phyloP scores from a whole-genome alignment of 64 coral and sea anemone species.

The Dendronephthya gigantea region DNA sequence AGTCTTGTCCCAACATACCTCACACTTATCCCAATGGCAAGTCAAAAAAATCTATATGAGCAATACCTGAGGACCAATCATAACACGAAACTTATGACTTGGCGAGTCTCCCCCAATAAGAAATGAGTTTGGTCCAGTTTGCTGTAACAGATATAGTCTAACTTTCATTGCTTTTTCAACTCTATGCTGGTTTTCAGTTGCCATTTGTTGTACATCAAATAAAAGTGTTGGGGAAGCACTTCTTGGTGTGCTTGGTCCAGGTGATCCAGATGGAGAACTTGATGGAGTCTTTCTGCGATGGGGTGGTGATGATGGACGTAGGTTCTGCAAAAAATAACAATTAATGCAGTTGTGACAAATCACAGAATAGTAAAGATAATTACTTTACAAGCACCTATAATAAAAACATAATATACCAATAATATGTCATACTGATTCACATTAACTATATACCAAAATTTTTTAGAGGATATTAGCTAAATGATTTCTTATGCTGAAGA shows the following conservation, averaged over 20 bases:
- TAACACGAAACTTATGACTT: slow-evolving; percentile 89
- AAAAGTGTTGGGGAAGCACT: background rate
- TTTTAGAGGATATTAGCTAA: too few relatives aligned
- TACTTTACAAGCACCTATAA: background rate
- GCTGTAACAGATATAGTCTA: slow-evolving; percentile 80
- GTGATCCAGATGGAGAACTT: background rate
- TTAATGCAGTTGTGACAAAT: background rate
- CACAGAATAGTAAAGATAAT: background rate
- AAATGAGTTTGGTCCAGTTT: slow-evolving; percentile 92
- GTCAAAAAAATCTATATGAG: background rate
- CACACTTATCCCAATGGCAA: too few relatives aligned
- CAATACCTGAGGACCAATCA: slow-evolving; percentile 92
- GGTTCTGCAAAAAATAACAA: background rate
- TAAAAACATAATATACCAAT: too few relatives aligned
- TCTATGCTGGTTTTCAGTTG: slow-evolving; percentile 35
- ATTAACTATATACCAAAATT: too few relatives aligned
- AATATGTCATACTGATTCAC: too few relatives aligned
- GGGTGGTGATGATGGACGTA: background rate
- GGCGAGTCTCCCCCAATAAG: slow-evolving; percentile 93
- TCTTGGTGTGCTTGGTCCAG: slow-evolving; percentile 16
- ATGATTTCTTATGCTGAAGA: too few relatives aligned
- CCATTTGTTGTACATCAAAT: background rate
- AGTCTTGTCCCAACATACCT: too few relatives aligned
- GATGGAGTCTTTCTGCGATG: slow-evolving; percentile 12
- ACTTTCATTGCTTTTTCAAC: slow-evolving; percentile 78